phyloP scores from a whole-genome alignment of 64 coral and sea anemone genomes.

The Pocillopora damicornis region DNA sequence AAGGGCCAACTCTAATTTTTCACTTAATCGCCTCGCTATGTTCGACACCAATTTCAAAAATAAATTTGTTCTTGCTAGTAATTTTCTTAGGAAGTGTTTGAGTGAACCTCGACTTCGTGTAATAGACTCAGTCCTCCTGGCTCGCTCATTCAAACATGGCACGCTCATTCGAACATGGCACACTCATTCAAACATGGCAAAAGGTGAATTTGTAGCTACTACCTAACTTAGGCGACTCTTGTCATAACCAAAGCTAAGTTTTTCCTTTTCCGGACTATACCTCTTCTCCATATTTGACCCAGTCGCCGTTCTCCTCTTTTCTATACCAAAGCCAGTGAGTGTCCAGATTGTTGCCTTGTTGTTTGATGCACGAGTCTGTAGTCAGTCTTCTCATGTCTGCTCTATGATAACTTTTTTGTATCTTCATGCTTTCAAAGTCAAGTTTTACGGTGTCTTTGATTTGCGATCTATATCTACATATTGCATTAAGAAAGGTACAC shows the following conservation, averaged over 20 bases:
- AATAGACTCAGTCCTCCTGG: too few species aligned
- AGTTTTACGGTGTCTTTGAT: constrained; percentile 33
- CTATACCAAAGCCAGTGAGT: constrained; percentile 82
- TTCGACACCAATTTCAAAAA: too few species aligned
- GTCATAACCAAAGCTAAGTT: neutral
- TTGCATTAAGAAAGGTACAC: neutral
- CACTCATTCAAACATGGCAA: too few species aligned
- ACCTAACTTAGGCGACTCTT: too few species aligned
- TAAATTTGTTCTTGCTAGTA: too few species aligned
- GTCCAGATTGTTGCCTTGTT: constrained; percentile 17
- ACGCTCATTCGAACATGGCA: too few species aligned
- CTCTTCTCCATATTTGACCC: constrained; percentile 57
- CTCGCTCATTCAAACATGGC: too few species aligned
- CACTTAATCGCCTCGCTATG: too few species aligned
- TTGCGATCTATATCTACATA: neutral
- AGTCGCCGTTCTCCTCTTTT: constrained; percentile 55
- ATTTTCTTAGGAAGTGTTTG: too few species aligned
- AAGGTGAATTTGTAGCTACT: too few species aligned
- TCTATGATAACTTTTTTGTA: constrained; percentile 62
- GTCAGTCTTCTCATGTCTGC: constrained; percentile 65
- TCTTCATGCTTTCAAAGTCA: constrained; percentile 76
- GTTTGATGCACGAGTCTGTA: constrained; percentile 60
- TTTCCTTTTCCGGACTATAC: neutral
- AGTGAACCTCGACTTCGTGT: too few species aligned
- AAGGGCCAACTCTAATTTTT: too few species aligned